phyloP scores from a whole-genome alignment of 2,113 vertebrate species.

The Hemicordylus capensis region DNA sequence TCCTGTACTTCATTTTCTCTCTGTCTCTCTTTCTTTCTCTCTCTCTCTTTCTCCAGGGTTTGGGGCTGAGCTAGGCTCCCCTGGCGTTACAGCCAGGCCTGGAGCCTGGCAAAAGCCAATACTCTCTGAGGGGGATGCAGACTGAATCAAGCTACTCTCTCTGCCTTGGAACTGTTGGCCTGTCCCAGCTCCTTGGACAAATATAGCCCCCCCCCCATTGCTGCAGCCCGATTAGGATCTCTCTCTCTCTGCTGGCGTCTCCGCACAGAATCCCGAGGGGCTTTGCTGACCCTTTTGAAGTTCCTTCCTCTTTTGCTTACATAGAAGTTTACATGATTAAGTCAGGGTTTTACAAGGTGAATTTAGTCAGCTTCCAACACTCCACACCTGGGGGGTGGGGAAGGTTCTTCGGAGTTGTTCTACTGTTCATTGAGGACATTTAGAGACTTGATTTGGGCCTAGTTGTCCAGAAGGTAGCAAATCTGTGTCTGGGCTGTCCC shows the following conservation, averaged over 20 bases:
- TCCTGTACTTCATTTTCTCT: conserved; percentile 69
- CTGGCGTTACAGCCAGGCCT: conserved; percentile 72
- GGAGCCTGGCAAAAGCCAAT: conserved; percentile 78
- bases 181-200: conserved; percentile 74
- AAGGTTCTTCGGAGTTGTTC: conserved; percentile 55
- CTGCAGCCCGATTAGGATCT: conserved; percentile 74
- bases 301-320: conserved; percentile 74
- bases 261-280: conserved; percentile 59
- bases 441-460: background rate
- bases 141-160: conserved; percentile 77
- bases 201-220: conserved; percentile 68
- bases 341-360: conserved; percentile 74
- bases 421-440: conserved; percentile 45
- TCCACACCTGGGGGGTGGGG: conserved; percentile 32
- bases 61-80: conserved; percentile 69
- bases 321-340: conserved; percentile 76
- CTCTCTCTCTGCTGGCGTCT: conserved; percentile 70
- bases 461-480: background rate
- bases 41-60: conserved; percentile 59
- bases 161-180: conserved; percentile 72
- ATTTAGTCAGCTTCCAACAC: conserved; percentile 67
- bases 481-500: background rate
- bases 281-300: conserved; percentile 76
- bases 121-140: conserved; percentile 81
- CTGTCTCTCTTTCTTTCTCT: background rate